Conservation (phyloP, 2,113 vertebrate species). For the Symphodus melops region DNA sequence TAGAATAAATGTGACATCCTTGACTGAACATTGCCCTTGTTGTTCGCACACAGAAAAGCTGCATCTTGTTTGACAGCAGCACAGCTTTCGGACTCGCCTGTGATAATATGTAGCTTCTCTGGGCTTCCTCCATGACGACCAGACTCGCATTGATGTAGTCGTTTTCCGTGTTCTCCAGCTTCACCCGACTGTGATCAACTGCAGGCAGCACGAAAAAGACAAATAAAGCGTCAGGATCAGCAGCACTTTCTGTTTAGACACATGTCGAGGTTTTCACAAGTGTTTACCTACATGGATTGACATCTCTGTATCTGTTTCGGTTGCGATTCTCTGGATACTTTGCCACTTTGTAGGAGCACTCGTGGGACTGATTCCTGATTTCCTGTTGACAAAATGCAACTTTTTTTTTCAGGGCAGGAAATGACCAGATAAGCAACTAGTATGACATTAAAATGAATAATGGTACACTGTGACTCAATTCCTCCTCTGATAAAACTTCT, state of each 20-base stretch:
- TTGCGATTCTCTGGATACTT: constrained; percentile 97
- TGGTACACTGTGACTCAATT: neutral
- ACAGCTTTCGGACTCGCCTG: constrained; percentile 84
- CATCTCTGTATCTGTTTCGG: constrained; percentile 98
- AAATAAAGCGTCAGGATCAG: neutral
- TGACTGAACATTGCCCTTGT: too few relatives aligned
- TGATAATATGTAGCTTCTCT: constrained; percentile 94
- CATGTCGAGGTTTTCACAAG: neutral
- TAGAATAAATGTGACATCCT: too few relatives aligned
- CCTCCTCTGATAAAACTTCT: neutral
- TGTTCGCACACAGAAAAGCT: too few relatives aligned
- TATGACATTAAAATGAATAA: too few relatives aligned
- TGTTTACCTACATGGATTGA: constrained; percentile 94
- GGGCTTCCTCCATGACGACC: constrained; percentile 92
- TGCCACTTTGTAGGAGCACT: constrained; percentile 93
- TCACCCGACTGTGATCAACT: constrained; percentile 98
- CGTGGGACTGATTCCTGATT: constrained; percentile 93
- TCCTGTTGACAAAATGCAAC: constrained; percentile 84
- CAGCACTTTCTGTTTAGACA: too few relatives aligned
- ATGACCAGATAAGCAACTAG: neutral
- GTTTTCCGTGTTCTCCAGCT: constrained; percentile 91
- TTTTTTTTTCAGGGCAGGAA: neutral
- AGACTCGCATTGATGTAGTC: constrained; percentile 98
- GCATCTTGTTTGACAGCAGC: neutral
- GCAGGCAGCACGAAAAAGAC: neutral